phyloP scores from a whole-genome alignment of 1,140 invertebrate genomes.

The Cherax destructor region DNA sequence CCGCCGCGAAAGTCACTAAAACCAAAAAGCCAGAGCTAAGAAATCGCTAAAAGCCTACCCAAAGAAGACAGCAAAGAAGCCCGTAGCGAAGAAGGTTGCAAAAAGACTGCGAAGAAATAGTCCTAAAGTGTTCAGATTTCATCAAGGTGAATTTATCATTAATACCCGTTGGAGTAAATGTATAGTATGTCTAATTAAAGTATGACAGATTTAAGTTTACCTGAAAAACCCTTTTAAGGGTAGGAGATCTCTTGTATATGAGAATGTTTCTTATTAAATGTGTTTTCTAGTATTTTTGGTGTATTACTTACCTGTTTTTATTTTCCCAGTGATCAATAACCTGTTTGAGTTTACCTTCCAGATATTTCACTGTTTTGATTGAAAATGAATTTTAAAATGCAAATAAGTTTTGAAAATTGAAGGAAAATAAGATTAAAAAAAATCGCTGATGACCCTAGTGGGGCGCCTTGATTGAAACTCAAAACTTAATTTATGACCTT shows the following conservation, averaged over 20 bases:
- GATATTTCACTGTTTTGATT: too few relatives aligned
- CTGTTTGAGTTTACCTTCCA: too few relatives aligned
- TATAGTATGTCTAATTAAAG: slow-evolving; percentile 10
- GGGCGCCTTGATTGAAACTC: too few relatives aligned
- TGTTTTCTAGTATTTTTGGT: background rate
- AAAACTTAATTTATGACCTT: too few relatives aligned
- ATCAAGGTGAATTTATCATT: slow-evolving; percentile 32
- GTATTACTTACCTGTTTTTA: too few relatives aligned
- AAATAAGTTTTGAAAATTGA: too few relatives aligned
- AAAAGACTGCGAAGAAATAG: slow-evolving; percentile 20
- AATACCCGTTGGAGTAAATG: slow-evolving; percentile 53
- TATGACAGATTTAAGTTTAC: slow-evolving; percentile 21
- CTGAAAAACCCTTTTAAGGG: slow-evolving; percentile 37
- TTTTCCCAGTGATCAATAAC: too few relatives aligned
- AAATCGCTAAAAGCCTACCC: slow-evolving; percentile 42
- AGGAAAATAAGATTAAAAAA: too few relatives aligned
- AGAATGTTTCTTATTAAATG: slow-evolving; percentile 33
- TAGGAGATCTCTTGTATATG: slow-evolving; percentile 63
- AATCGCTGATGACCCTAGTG: too few relatives aligned
- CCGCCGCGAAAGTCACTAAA: background rate
- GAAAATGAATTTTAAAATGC: too few relatives aligned
- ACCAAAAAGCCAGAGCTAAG: slow-evolving; percentile 31
- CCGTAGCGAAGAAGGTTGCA: slow-evolving; percentile 31
- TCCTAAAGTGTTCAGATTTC: background rate
- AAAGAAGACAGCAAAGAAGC: slow-evolving; percentile 39